These are phyloP conservation scores for Naja naja DNA, from an alignment of 2,113 vertebrate genomes.

Conservation along the genomic window DNA sequence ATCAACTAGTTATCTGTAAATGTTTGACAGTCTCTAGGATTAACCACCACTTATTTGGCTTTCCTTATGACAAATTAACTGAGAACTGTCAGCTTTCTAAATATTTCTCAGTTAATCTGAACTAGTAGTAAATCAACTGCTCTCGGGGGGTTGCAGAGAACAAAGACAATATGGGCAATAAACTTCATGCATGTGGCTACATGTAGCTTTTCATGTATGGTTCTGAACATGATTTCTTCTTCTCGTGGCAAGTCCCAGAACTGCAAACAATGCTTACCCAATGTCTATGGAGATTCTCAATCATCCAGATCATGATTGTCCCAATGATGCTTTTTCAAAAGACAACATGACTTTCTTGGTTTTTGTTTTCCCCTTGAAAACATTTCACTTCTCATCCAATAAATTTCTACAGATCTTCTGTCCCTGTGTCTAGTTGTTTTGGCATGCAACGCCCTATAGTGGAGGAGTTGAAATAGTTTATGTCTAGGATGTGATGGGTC, in stretches of 20 bases:
- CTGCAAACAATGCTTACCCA: neutral
- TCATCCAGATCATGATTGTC: neutral
- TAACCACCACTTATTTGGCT: slow-evolving; percentile 6
- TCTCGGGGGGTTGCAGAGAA: neutral
- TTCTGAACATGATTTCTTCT: neutral
- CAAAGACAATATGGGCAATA: neutral
- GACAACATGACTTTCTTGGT: neutral
- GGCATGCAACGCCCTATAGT: neutral
- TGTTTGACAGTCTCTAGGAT: neutral
- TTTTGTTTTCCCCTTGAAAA: too few relatives aligned
- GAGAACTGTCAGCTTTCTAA: slow-evolving; percentile 23
- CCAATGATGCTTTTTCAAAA: neutral
- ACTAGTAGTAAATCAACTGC: slow-evolving; percentile 26
- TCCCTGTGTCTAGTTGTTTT: neutral
- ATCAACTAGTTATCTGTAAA: slow-evolving; percentile 17
- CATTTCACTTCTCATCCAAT: neutral
- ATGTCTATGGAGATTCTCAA: neutral
- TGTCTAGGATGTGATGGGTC: neutral
- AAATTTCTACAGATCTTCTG: neutral
- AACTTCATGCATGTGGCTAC: neutral
- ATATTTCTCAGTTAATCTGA: slow-evolving; percentile 3
- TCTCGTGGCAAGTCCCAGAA: neutral
- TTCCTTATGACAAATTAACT: neutral
- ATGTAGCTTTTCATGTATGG: neutral
- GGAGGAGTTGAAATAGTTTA: neutral